Base-by-base conservation (phyloP, 2,797 vertebrate genomes). In the Acropternis orthonyx region DNA sequence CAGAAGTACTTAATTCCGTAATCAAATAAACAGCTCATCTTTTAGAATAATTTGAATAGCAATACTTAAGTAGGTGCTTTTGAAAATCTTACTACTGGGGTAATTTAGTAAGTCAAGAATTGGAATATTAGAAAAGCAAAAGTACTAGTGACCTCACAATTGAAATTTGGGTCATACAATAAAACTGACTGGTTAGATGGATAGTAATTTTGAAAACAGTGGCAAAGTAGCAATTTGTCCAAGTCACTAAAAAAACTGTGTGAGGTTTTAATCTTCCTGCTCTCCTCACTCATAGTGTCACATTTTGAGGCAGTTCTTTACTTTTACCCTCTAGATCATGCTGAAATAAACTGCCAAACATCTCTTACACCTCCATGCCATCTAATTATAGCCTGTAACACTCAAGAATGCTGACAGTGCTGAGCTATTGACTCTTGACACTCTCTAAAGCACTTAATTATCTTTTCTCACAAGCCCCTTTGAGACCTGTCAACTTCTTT, bases 361-460 rank as follows among this genome's bases (percentile, higher is more conserved):
- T 97, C 97, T 97, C 97, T 97, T 97, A 97, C 97, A 98, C 98
- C 97, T 98, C 97, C 97, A 98, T 96, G 97, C 98, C 98, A 98
- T 98, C 98, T 98, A 98, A 98, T 98, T 98, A 98, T 98, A 98
- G 97, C 97, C 95, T 98, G 97, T 97, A 98, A 97, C 97, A 98
- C 97, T 97, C 66, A 5, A 61, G 96, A 97, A 98, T 98, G 97
- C 98, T 98, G 98, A 98, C 98, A 97, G 97, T 96, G 97, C 98
- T 97, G 97, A 98, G 98, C 98, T 98, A 98, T 98, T 98, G 98
- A 98, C 98, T 98, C 98, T 98, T 98, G 98, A 98, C 98, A 98
- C 97, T 97, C 97, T 98, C 96, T 98, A 97, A 98, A 98, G 98
- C 97, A 98, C 98, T 98, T 98, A 98, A 98, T 98, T 98, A 98